Percentiles rank a stretch among this genome's conserved stretches.
These are phyloP conservation scores for Stenichneumon culpator DNA, from an alignment of 2,888 invertebrate species.

Conservation along the genomic window DNA sequence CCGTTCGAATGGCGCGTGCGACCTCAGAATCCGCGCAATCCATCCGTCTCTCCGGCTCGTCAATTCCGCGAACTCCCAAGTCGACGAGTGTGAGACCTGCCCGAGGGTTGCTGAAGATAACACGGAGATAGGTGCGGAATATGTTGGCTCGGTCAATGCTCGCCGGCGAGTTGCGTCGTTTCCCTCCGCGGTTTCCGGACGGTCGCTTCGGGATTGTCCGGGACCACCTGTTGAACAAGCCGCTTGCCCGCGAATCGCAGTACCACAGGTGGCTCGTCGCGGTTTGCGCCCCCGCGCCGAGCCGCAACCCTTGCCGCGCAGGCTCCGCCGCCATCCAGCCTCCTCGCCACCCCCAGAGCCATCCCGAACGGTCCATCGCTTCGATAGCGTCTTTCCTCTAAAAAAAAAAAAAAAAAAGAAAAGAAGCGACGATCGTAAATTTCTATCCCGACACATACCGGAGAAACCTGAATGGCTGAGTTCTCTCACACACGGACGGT, in stretches of 20 bases:
- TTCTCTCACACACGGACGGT: slow-evolving; percentile 15
- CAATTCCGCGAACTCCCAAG: neutral
- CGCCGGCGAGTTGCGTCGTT: neutral
- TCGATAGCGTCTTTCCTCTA: neutral
- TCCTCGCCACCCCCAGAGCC: neutral
- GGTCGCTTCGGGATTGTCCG: slow-evolving; percentile 25
- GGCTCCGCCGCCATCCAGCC: neutral
- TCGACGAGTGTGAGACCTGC: neutral
- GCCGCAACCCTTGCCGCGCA: slow-evolving; percentile 38
- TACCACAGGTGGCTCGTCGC: slow-evolving; percentile 55
- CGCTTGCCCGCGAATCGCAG: slow-evolving; percentile 43
- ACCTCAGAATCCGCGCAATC: slow-evolving; percentile 38
- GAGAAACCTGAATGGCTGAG: slow-evolving; percentile 36
- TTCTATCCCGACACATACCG: slow-evolving; percentile 20
- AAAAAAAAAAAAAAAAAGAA: neutral
- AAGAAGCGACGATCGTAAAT: neutral
- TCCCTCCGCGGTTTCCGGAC: neutral
- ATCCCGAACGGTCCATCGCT: neutral
- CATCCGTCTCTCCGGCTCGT: neutral
- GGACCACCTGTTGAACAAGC: slow-evolving; percentile 28
- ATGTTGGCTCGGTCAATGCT: neutral
- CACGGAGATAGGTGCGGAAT: neutral
- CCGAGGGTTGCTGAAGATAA: neutral
- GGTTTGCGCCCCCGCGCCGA: slow-evolving; percentile 13
- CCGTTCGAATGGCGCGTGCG: slow-evolving; percentile 20